Base-by-base conservation (phyloP, 2,888 invertebrate genomes). In the Syrista parreyssii region DNA sequence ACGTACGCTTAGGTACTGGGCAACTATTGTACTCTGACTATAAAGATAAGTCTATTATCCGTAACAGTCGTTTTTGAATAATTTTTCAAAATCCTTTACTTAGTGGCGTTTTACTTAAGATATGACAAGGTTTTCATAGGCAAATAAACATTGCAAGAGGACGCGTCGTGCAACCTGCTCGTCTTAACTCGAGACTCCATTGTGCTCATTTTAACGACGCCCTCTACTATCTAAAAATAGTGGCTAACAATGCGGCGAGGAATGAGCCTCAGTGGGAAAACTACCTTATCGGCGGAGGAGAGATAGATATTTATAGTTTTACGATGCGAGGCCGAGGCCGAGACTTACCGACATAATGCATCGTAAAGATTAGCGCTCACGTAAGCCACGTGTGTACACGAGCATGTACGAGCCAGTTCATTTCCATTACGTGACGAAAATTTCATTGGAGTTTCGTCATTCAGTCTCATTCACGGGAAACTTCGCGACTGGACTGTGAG, bases 161-260 rank as follows among this genome's bases (percentile, higher is more conserved):
- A 23, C 23, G 23, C 1, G 23, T 55, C 55, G 55, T 23, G 23
- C 55, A 55, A 55, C 55, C 23, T 55, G 55, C 23, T 55, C 23
- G 23, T 55, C 55, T 55, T 1, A 23, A 23, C 9, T 55, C 9
- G 9, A 23, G 55, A 23, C 55, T 55, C 55, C 55, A 55, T 55
- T 55, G 55, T 55, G 55, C 55, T 55, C 55, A 55, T 55, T 55
- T 55, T 55, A 55, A 55, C 23, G 55, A 55, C 55, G 55, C 55
- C 55, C 55, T 55, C 55, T 55, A 23, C 55, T 32, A 71, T 33
- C 71, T 71, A 71, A 71, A 71, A 33, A 71, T 71, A 71, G 71
- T 33, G 30, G 12, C 15, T 15, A 71, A 71, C 30, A 71, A 71
- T 71, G 71, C 71, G 23, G 32, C 15, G 31, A 31, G 71, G 33